Percentiles rank a stretch among this genome's conserved stretches.
Conservation (phyloP, 1,140 invertebrate genomes). For the Thaumatotibia leucotreta region DNA sequence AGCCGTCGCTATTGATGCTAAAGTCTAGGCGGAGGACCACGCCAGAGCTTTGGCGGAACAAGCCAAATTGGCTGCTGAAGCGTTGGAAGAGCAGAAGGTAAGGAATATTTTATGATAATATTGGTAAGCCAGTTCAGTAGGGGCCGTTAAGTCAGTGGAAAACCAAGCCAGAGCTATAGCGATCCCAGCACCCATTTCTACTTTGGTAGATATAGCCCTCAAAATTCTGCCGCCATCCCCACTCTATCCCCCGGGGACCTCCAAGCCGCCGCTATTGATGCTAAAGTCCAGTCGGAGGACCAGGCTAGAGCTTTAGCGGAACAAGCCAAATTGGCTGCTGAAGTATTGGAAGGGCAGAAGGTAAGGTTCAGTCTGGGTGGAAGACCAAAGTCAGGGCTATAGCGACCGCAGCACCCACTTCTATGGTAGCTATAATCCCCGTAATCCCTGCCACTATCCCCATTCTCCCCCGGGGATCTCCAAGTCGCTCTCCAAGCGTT, state of each 20-base stretch:
- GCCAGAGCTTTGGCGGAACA: constrained; percentile 25
- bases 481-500: constrained; percentile 36
- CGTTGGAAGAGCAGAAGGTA: too few relatives aligned
- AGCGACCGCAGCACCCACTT: constrained; percentile 36
- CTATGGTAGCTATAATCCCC: too few relatives aligned
- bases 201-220: constrained; percentile 28
- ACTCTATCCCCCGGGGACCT: constrained; percentile 26
- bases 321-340: constrained; percentile 29
- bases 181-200: constrained; percentile 42
- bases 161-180: too few relatives aligned
- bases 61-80: constrained; percentile 34
- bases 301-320: constrained; percentile 23
- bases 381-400: not conserved
- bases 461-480: too few relatives aligned
- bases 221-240: constrained; percentile 44
- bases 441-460: too few relatives aligned
- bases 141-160: too few relatives aligned
- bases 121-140: too few relatives aligned
- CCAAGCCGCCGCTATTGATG: constrained; percentile 33
- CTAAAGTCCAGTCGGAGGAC: constrained; percentile 33
- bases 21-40: constrained; percentile 26
- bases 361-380: too few relatives aligned
- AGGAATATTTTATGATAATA: too few relatives aligned
- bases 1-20: constrained; percentile 40
- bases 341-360: too few relatives aligned